These are phyloP conservation scores for Dasypolia templi DNA, from an alignment of 2,888 invertebrate species.

Conservation along the genomic window DNA sequence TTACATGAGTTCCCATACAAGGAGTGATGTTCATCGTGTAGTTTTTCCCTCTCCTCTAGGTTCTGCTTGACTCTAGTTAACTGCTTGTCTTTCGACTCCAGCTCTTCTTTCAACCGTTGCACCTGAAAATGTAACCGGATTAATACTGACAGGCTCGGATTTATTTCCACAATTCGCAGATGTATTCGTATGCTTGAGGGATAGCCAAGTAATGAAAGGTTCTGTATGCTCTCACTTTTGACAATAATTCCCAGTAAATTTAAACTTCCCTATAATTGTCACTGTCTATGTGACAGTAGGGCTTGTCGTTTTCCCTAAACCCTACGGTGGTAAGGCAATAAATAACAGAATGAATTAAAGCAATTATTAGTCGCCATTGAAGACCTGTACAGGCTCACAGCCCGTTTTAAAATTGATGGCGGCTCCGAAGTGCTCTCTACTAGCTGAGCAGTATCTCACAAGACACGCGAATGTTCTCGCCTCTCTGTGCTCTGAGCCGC, in stretches of 20 bases:
- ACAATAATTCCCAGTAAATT: background rate
- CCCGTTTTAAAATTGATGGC: too few species aligned
- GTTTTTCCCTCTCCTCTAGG: constrained; percentile 91
- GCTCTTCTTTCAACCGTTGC: constrained; percentile 91
- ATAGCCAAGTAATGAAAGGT: background rate
- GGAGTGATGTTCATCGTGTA: constrained; percentile 89
- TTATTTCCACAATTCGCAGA: background rate
- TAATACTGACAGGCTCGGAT: background rate
- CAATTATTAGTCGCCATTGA: background rate
- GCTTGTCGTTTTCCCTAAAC: background rate
- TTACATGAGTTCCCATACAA: constrained; percentile 85
- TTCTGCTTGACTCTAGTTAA: constrained; percentile 91
- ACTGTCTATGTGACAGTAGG: background rate
- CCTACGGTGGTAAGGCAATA: too few species aligned
- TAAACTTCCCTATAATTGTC: background rate
- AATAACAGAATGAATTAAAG: too few species aligned
- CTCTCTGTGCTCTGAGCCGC: too few species aligned
- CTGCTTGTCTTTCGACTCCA: constrained; percentile 92
- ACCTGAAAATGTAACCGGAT: constrained; percentile 79
- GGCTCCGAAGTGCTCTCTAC: too few species aligned
- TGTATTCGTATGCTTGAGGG: background rate
- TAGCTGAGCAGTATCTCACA: too few species aligned
- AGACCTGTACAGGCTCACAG: background rate
- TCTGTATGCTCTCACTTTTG: background rate
- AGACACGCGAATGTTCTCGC: too few species aligned